Percentiles rank a stretch among this genome's conserved stretches.
phyloP scores from a whole-genome alignment of 1,140 invertebrate genomes.

The Drosophila auraria region DNA sequence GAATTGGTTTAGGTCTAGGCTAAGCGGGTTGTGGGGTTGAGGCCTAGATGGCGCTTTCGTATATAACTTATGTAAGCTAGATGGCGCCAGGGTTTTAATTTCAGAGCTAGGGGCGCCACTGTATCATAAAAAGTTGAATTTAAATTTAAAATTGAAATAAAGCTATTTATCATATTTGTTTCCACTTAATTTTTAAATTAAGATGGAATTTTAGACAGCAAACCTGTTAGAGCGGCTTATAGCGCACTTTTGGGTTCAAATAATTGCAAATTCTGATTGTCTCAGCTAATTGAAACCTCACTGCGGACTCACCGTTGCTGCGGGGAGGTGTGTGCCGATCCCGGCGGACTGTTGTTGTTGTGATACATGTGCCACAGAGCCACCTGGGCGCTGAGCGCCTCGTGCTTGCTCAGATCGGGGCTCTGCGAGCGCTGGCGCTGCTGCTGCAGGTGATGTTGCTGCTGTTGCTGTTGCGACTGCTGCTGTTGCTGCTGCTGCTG shows the following conservation, averaged over 20 bases:
- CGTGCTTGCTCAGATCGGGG: conserved; percentile 86
- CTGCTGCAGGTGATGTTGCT: conserved; percentile 84
- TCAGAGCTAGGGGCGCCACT: not conserved
- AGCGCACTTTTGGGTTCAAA: too few species aligned
- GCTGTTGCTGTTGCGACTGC: conserved; percentile 85
- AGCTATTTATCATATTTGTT: too few species aligned
- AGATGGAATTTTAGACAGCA: too few species aligned
- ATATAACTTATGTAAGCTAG: not conserved
- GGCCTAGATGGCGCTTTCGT: not conserved
- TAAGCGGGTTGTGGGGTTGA: not conserved
- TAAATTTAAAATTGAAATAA: too few species aligned
- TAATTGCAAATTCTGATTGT: too few species aligned
- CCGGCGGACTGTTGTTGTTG: conserved; percentile 86
- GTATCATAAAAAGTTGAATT: not conserved
- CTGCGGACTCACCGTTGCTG: conserved; percentile 67
- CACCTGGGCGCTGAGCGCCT: conserved; percentile 89
- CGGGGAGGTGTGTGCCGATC: conserved; percentile 75
- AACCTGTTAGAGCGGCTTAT: too few species aligned
- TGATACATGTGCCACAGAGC: conserved; percentile 94
- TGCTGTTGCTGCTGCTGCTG: conserved; percentile 84
- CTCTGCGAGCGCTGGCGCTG: conserved; percentile 86
- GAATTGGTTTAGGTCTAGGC: conserved; percentile 30
- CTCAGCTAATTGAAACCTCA: not conserved
- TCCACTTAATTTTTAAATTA: not conserved
- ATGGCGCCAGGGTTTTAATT: not conserved